Evolutionary conservation across 2,797 vertebrate species (phyloP).

Genomic region (Diplodus sargus): DNA sequence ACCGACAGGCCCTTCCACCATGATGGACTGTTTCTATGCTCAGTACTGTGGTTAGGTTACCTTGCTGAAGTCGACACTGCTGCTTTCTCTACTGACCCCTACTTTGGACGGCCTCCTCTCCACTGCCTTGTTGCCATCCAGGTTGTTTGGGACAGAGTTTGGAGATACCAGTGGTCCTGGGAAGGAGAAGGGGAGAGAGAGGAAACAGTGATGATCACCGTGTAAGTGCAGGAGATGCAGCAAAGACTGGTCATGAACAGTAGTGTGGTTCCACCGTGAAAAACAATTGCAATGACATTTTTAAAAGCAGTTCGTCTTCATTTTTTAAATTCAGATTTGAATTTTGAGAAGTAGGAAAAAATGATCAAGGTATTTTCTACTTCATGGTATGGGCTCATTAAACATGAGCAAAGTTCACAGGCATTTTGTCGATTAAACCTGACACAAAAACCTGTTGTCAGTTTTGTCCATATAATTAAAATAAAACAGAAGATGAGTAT

Average conservation of each 20-base stretch:
- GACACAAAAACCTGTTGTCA: neutral
- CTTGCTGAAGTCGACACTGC: constrained; percentile 96
- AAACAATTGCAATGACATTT: neutral
- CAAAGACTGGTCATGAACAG: constrained; percentile 6
- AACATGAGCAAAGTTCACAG: constrained; percentile 17
- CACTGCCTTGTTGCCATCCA: constrained; percentile 88
- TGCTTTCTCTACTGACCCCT: constrained; percentile 96
- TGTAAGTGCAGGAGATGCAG: constrained; percentile 25
- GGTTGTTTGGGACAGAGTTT: constrained; percentile 90
- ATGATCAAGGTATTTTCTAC: neutral
- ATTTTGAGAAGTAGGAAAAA: neutral
- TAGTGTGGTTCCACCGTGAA: neutral
- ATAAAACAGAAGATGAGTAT: neutral
- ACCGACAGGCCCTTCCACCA: constrained; percentile 49
- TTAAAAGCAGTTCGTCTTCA: neutral
- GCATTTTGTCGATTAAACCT: neutral
- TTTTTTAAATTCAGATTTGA: neutral
- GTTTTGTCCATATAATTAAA: neutral
- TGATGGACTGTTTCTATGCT: constrained; percentile 71
- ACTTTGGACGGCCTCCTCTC: constrained; percentile 89
- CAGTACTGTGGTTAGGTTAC: constrained; percentile 83
- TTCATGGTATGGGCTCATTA: constrained; percentile 38
- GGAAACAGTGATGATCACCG: constrained; percentile 33
- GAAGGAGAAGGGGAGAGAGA: constrained; percentile 24
- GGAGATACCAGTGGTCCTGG: constrained; percentile 90